Evolutionary conservation across 1,140 invertebrate genomes (phyloP), one percentile per base, ranked within the genome.

Genomic region (Drosophila suzukii): DNA sequence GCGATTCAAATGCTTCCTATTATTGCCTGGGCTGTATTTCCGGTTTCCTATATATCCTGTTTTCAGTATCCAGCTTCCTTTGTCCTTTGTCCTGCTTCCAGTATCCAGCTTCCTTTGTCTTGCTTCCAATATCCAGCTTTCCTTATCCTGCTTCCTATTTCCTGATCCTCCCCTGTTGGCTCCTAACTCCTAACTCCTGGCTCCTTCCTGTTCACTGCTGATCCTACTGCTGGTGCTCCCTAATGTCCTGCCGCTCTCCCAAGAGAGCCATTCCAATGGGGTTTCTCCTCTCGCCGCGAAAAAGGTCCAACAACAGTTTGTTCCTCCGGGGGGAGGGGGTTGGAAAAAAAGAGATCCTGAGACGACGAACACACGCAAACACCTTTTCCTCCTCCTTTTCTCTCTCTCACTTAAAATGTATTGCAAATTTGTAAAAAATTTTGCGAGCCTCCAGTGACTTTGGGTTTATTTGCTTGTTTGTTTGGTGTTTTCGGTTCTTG

Each of bases 381-480:
- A 49, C 24, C 24, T 3, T 20, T 38, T 12, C 63, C 8, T 34
- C 32, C 32, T 34, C 8, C 51, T 12, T n/a, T 7, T 41, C 17
- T 20, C 34, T 32, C 10, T 36, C n/a, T 15, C 24, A 49, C 65
- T 70, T 77, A 77, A 71, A 77, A 57, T 30, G 59, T 76, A 55
- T 51, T 75, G 53, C 53, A 83, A 84, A 85, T 83, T 72, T 80
- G 51, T 65, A 71, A 54, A 62, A 76, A 59, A 63, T 44, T 58
- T 53, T 39, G 56, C 70, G 67, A 71, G 49, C 56, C 57, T 74
- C 38, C 49, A 49, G 65, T 54, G 43, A 49, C 55, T 59, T 63
- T 81, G 70, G 44, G 51, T 32, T 38, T 43, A n/a, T 49, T 0
- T 24, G 24, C 17, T 20, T 38, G 41, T 17, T 55, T 46, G 11